Conservation (phyloP, 1,140 invertebrate species). For the Archivesica marissinica region DNA sequence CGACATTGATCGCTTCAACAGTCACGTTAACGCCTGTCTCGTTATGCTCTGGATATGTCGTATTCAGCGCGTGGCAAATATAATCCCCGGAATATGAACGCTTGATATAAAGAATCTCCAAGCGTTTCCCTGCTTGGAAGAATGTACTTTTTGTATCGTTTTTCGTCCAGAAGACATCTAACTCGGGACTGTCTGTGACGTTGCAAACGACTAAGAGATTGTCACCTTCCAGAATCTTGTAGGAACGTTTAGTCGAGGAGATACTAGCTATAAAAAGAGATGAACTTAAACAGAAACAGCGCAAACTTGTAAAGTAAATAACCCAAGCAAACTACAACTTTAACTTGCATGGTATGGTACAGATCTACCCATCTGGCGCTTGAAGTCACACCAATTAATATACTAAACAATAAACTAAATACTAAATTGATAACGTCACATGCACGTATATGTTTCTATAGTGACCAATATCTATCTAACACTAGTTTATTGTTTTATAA, state of each 20-base stretch:
- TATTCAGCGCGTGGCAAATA: constrained; percentile 35
- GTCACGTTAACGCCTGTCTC: constrained; percentile 27
- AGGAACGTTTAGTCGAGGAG: constrained; percentile 1
- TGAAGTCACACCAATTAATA: no score
- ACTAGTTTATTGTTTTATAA: no score
- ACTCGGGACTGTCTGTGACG: background rate
- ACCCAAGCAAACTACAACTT: no score
- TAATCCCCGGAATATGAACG: constrained; percentile 18
- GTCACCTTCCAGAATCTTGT: constrained; percentile 38
- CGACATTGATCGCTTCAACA: constrained; percentile 33
- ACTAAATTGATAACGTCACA: no score
- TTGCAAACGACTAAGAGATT: constrained; percentile 45
- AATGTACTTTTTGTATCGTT: background rate
- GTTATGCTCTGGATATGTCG: constrained; percentile 17
- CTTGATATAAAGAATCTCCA: constrained; percentile 39
- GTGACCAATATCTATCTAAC: no score
- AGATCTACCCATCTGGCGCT: no score
- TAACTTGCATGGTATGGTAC: no score
- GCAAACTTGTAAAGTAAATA: no score
- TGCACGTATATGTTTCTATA: no score
- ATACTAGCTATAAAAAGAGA: no score
- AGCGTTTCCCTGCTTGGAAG: constrained; percentile 10
- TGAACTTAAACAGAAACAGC: no score
- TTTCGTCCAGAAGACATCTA: constrained; percentile 41
- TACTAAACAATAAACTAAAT: no score